A percentile compares a stretch with the other conserved stretches of the same genome.
Evolutionary conservation across 2,797 vertebrate genomes (phyloP).

Genomic region (Hydrocynus forskahlii): DNA sequence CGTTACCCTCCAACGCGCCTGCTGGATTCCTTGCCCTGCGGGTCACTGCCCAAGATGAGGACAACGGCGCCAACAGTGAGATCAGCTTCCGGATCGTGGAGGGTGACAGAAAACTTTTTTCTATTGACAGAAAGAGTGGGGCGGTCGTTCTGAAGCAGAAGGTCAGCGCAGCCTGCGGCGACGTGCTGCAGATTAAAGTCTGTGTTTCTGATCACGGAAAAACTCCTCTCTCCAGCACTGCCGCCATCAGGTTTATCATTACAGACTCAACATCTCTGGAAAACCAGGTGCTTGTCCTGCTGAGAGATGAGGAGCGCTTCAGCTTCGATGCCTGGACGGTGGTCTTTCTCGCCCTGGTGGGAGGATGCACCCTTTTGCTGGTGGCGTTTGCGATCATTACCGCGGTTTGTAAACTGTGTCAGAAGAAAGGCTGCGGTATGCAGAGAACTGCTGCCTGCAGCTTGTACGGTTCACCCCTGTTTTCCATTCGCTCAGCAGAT

Average conservation of each 20-base stretch:
- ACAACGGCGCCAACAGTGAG: constrained; percentile 68
- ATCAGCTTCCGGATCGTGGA: constrained; percentile 69
- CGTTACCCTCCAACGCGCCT: constrained; percentile 65
- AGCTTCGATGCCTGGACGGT: constrained; percentile 66
- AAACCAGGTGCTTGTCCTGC: constrained; percentile 69
- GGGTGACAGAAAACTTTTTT: constrained; percentile 68
- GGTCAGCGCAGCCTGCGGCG: constrained; percentile 64
- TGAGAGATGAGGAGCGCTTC: constrained; percentile 55
- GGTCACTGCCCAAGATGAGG: constrained; percentile 68
- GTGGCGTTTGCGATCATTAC: constrained; percentile 71
- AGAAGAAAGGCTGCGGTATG: constrained; percentile 52
- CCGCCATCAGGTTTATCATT: constrained; percentile 70
- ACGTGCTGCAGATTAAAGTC: constrained; percentile 69
- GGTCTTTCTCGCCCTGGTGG: constrained; percentile 70
- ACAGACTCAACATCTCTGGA: constrained; percentile 70
- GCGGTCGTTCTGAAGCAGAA: constrained; percentile 72
- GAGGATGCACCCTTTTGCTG: constrained; percentile 74
- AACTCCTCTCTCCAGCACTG: constrained; percentile 62
- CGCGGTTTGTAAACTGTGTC: constrained; percentile 69
- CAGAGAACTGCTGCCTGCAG: constrained; percentile 64
- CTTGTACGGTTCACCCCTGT: constrained; percentile 67
- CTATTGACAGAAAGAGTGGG: constrained; percentile 66
- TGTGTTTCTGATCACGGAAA: constrained; percentile 69
- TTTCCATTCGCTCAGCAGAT: constrained; percentile 62
- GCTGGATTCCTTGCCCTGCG: constrained; percentile 70